Percentiles rank a stretch among this genome's conserved stretches.
Evolutionary conservation across 2,888 invertebrate genomes (phyloP).

Genomic region (Stenodera caucasica): DNA sequence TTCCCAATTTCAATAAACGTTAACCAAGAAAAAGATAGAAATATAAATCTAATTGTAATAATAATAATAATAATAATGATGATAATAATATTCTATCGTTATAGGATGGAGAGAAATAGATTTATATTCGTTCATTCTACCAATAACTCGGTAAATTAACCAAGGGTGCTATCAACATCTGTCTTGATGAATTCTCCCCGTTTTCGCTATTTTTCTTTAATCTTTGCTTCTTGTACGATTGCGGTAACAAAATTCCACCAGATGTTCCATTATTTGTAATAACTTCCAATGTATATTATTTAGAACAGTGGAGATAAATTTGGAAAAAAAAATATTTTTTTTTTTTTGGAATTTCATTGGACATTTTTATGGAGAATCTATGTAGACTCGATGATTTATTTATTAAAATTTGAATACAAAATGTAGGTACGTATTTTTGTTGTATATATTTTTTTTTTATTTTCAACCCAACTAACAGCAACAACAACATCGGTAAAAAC

Average conservation of each 20-base stretch:
- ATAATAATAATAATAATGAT: too few relatives aligned
- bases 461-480: too few relatives aligned
- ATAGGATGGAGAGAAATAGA: neutral
- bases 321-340: neutral
- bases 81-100: too few relatives aligned
- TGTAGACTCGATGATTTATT: neutral
- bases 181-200: slow-evolving; percentile 22
- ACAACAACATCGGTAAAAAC: too few relatives aligned
- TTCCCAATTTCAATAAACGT: too few relatives aligned
- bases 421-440: too few relatives aligned
- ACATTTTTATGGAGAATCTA: neutral
- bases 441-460: too few relatives aligned
- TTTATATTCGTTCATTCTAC: slow-evolving; percentile 5
- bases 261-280: slow-evolving; percentile 37
- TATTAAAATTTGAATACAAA: neutral
- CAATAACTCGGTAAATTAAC: slow-evolving; percentile 37
- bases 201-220: neutral
- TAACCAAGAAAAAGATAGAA: neutral
- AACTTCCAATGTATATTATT: too few relatives aligned
- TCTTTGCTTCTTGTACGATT: slow-evolving; percentile 16
- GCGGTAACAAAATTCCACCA: slow-evolving; percentile 38
- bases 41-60: neutral
- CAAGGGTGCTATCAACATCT: slow-evolving; percentile 37
- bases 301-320: too few relatives aligned
- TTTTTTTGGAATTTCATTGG: neutral